A percentile compares a stretch with the other conserved stretches of the same genome.
phyloP scores from a whole-genome alignment of 2,888 invertebrate species.

The Doris montereyensis region DNA sequence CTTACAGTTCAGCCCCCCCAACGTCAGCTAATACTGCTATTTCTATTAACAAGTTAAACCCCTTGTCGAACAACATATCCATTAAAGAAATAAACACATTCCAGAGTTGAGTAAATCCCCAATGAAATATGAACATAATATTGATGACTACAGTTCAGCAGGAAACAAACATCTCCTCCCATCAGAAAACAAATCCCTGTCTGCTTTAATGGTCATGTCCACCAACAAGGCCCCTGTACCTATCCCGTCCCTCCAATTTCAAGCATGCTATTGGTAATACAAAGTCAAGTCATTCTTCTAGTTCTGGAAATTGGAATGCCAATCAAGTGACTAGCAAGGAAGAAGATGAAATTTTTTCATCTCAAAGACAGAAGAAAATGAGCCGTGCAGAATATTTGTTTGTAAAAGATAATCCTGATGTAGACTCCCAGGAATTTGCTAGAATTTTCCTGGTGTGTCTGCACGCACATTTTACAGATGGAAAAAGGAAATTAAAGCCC shows the following conservation, averaged over 20 bases:
- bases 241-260: too few species aligned
- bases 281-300: too few species aligned
- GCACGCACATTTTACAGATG: slow-evolving; percentile 51
- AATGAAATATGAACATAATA: too few species aligned
- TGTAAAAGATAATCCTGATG: slow-evolving; percentile 49
- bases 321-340: slow-evolving; percentile 17
- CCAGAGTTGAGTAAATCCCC: too few species aligned
- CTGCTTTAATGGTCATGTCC: slow-evolving; percentile 37
- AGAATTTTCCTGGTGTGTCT: slow-evolving; percentile 47
- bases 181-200: slow-evolving; percentile 26
- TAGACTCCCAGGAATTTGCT: slow-evolving; percentile 49
- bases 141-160: too few species aligned
- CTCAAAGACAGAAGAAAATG: slow-evolving; percentile 47
- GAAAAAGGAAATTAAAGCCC: slow-evolving; percentile 48
- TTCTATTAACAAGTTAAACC: too few species aligned
- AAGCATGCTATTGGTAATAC: too few species aligned
- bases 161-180: too few species aligned
- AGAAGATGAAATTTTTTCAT: slow-evolving; percentile 42
- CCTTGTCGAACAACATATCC: too few species aligned
- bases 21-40: too few species aligned
- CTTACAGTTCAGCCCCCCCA: too few species aligned
- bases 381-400: slow-evolving; percentile 49
- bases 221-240: slow-evolving; percentile 21
- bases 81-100: too few species aligned
- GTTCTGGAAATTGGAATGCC: background rate